Evolutionary conservation across 2,888 invertebrate genomes (phyloP), one percentile per base, ranked within the genome.

Genomic region (Ypsolopha scabrella): DNA sequence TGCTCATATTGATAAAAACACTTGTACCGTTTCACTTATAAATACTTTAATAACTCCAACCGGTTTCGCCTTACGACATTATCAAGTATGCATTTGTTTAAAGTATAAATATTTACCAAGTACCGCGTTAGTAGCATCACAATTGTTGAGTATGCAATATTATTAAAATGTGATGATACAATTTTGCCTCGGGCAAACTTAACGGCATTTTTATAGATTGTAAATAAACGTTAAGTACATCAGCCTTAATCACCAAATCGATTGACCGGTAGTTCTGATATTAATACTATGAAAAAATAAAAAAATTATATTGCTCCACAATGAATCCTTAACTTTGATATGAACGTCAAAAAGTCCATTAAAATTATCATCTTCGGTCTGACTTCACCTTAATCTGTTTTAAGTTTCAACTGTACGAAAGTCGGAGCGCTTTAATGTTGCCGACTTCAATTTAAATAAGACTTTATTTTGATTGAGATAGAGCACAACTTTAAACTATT

Each of bases 381-480:
- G 57, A 74, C 67, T 75, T 76, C 70, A 69, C 65, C 75, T 79
- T 80, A 81, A 82, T 81, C 78, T 75, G 65, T 66, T 64, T 24
- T 64, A 62, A 61, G 60, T 54, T 61, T 63, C 65, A 61, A 62
- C 55, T 24, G 55, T 9, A 46, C 46, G 35, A 33, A n/a, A 35
- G n/a, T 11, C 34, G 46, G 46, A 46, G 35, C 35, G 35, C 46
- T 46, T 46, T 46, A 34, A 46, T 34, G 34, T 46, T n/a, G 35
- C 46, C 46, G 46, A 11, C 46, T 46, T 46, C 35, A 35, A 36
- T 35, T 34, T 33, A 46, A 46, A 46, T 46, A 35, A 34, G 34
- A 11, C 34, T 35, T 46, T 46, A 46, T n/a, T 46, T 43, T 2
- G 11, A 8, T 46, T 35, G 34, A 2, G 6, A 46, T 1, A 44